Evolutionary conservation across 1,140 invertebrate genomes (phyloP).

Genomic region (Cydia amplana): DNA sequence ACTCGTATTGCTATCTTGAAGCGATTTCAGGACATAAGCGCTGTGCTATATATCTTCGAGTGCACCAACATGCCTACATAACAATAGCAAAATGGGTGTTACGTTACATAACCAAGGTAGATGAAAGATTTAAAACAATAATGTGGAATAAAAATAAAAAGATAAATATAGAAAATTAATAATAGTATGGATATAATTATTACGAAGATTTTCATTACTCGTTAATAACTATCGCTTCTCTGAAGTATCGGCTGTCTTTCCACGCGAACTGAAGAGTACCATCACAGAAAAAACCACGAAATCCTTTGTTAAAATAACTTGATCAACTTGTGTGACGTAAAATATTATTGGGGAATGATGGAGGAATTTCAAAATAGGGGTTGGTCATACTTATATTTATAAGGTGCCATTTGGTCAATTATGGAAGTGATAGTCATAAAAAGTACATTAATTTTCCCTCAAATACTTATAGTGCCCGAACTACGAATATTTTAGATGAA

Average conservation of each 20-base stretch:
- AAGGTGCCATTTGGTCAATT: no score
- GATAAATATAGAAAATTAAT: constrained; percentile 65
- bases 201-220: constrained; percentile 79
- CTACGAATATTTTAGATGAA: no score
- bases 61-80: constrained; percentile 72
- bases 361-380: background rate
- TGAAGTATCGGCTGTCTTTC: constrained; percentile 97
- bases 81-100: constrained; percentile 60
- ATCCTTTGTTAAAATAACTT: constrained; percentile 68
- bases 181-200: constrained; percentile 70
- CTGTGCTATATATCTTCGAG: constrained; percentile 47
- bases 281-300: constrained; percentile 78
- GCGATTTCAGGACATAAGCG: constrained; percentile 58
- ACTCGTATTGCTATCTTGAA: constrained; percentile 56
- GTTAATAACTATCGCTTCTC: constrained; percentile 90
- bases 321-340: constrained; percentile 47
- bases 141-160: constrained; percentile 73
- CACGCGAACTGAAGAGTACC: constrained; percentile 89
- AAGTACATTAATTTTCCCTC: no score
- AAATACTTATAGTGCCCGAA: no score
- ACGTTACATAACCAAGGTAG: constrained; percentile 57
- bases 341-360: background rate
- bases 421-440: no score
- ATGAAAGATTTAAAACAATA: constrained; percentile 62
- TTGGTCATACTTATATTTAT: no score